Evolutionary conservation across 2,888 invertebrate species (phyloP), one percentile per base, ranked within the genome.

Genomic region (Lottia gigantea): DNA sequence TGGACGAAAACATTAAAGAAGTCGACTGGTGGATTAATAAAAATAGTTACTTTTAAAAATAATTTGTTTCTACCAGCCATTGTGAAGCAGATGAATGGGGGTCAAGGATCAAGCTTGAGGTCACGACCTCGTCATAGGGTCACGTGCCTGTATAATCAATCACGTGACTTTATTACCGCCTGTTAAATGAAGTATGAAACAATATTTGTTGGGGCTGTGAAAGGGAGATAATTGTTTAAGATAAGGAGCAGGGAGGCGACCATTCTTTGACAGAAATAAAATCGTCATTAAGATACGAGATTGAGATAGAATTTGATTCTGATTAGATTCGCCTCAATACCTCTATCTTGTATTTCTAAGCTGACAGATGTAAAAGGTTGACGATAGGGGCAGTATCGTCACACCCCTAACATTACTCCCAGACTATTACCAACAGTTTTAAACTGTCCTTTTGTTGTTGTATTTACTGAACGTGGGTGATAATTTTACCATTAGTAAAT

Each of bases 361-460:
- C 55, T 19, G 55, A 55, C 55, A 55, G 55, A 55, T 55, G 55
- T 8, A 55, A n/a, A 55, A 55, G 55, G 55, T 55, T 23, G 55
- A 40, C 7, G 40, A 40, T 40, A 40, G 40, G 40, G 40, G 40
- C 40, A 40, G 40, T 40, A 11, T 40, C 40, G 40, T 40, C 40
- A 40, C 40, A 40, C 40, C 40, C 7, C 40, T 40, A 40, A 40
- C 11, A 4, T 40, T 40, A 40, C 1, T 40, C 40, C 2, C 40
- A 8, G 40, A 40, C 11, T 11, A 11, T 8, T 40, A 40, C 40
- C 40, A 40, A 40, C 40, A 40, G 40, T 40, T 40, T 40, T 40
- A 40, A 40, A 8, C 1, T 11, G 11, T 40, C 1, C 11, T 4
- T 40, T 40, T 40, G 8, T 40, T 40, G 8, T 40, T 40, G 40